Evolutionary conservation across 2,888 invertebrate species (phyloP).

Genomic region (Barypeithes pellucidus): DNA sequence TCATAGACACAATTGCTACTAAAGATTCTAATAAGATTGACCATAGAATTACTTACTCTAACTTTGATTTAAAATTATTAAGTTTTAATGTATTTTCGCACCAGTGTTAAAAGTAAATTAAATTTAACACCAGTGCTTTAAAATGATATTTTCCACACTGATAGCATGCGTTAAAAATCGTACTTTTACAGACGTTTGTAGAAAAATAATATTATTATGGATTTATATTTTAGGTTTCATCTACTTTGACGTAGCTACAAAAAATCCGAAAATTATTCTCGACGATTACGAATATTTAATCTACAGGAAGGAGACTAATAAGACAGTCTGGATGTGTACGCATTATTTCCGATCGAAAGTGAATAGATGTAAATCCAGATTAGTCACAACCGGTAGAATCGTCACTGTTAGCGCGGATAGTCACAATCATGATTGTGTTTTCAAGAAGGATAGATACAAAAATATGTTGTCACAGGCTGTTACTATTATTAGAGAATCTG

Average conservation of each 20-base stretch:
- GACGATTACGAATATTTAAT: constrained; percentile 61
- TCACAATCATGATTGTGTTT: constrained; percentile 58
- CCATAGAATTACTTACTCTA: too few species aligned
- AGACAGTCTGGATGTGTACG: constrained; percentile 63
- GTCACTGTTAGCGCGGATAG: constrained; percentile 59
- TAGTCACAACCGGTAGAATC: constrained; percentile 61
- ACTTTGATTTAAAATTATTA: too few species aligned
- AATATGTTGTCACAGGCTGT: constrained; percentile 61
- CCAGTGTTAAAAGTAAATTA: too few species aligned
- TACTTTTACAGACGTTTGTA: too few species aligned
- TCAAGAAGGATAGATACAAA: constrained; percentile 57
- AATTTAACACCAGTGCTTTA: too few species aligned
- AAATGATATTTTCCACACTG: too few species aligned
- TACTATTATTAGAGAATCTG: constrained; percentile 57
- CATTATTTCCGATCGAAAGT: constrained; percentile 60
- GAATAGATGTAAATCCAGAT: constrained; percentile 62
- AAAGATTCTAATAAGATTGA: too few species aligned
- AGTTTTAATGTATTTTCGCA: too few species aligned
- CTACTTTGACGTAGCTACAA: constrained; percentile 62
- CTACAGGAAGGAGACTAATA: constrained; percentile 59
- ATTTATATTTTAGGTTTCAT: constrained; percentile 59
- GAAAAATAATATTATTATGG: neutral
- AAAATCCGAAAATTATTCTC: constrained; percentile 63
- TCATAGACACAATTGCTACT: too few species aligned
- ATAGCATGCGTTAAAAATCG: too few species aligned